phyloP scores from a whole-genome alignment of 1,140 invertebrate genomes.

The Drosophila funebris region DNA sequence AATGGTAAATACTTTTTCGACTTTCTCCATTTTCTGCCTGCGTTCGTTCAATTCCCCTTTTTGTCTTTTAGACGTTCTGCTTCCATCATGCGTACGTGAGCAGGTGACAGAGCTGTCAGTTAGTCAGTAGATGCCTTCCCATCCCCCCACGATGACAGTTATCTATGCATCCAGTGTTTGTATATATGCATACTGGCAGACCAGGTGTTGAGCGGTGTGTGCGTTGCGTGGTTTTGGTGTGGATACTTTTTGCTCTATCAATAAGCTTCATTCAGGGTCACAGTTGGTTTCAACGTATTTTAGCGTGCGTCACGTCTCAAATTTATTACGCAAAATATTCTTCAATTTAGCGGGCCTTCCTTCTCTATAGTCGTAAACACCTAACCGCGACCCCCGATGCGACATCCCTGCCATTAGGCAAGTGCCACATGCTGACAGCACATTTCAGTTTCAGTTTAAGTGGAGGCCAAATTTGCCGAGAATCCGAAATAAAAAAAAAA shows the following conservation, averaged over 20 bases:
- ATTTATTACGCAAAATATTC: constrained; percentile 74
- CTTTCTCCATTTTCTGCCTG: neutral
- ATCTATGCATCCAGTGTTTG: constrained; percentile 49
- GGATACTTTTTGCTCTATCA: constrained; percentile 56
- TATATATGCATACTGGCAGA: constrained; percentile 14
- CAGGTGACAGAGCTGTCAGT: constrained; percentile 75
- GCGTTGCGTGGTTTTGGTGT: neutral
- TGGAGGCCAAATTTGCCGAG: constrained; percentile 14
- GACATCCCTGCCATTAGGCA: constrained; percentile 14
- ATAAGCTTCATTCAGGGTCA: constrained; percentile 45
- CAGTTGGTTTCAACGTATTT: constrained; percentile 51
- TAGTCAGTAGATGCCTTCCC: constrained; percentile 1
- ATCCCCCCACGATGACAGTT: constrained; percentile 48
- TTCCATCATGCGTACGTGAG: constrained; percentile 55
- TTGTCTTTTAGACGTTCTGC: neutral
- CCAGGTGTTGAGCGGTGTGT: neutral
- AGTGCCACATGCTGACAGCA: constrained; percentile 44
- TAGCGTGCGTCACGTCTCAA: constrained; percentile 69
- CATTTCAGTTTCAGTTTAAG: constrained; percentile 21
- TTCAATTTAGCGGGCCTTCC: constrained; percentile 63
- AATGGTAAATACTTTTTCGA: constrained; percentile 46
- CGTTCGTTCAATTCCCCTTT: neutral
- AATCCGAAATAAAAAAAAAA: neutral
- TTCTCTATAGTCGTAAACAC: constrained; percentile 37
- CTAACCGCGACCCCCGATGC: constrained; percentile 17